Evolutionary conservation across 2,113 vertebrate species (phyloP), one percentile per base, ranked within the genome.

Genomic region (Ascaphus truei): DNA sequence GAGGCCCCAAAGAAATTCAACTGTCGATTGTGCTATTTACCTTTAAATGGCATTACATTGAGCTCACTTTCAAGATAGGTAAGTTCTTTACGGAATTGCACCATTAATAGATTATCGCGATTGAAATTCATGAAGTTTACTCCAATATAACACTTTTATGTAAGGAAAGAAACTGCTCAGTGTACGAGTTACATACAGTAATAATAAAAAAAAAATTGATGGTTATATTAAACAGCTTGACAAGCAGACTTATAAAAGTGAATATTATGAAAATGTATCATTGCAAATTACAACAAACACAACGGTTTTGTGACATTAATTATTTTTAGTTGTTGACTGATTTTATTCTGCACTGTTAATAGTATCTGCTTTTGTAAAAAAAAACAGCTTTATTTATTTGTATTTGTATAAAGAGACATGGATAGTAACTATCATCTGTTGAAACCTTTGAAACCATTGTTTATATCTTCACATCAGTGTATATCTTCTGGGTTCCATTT

Each of bases 211-310:
- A n/a, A n/a, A n/a, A n/a, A n/a, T n/a, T 7, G 30, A 36, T 36
- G 39, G 27, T 57, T 67, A 45, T 57, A 22, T 36, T 48, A 58
- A 26, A 57, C n/a, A n/a, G n/a, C 29, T 26, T 68, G 52, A 68
- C 53, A 68, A 58, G 53, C 39, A 48, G 41, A 58, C 30, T 47
- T 33, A 47, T 48, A 68, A 58, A 58, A 58, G 39, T 48, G 27
- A 48, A 47, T 58, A 41, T 58, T 68, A 58, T 58, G 65, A 68
- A 68, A 47, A 68, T 68, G 11, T 45, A 68, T 68, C 65, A 59
- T 45, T 47, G 15, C 20, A 59, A 50, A 36, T 58, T 36, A 48
- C 39, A 45, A 48, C 65, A 68, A 64, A 58, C 30, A 58, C 36
- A 36, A 36, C 22, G n/a, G 29, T 34, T 58, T 68, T 68, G 53